Evolutionary conservation across 2,888 invertebrate genomes (phyloP).

Genomic region (Dilophus febrilis): DNA sequence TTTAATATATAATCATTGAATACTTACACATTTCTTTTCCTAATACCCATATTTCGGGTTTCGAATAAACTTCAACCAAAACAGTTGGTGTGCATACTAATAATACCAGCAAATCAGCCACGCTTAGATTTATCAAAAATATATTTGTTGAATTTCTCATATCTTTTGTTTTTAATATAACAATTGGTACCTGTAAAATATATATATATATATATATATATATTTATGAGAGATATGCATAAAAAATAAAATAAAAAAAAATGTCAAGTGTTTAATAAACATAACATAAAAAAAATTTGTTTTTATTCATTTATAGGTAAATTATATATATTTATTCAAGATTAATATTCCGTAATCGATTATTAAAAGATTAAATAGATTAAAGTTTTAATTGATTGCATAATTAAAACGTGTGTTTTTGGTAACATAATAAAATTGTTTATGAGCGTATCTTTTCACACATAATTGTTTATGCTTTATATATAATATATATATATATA

Average conservation of each 20-base stretch:
- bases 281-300: neutral
- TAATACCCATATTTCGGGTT: conserved; percentile 82
- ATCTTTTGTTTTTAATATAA: conserved; percentile 80
- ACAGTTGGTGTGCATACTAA: conserved; percentile 86
- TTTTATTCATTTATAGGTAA: neutral
- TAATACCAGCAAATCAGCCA: conserved; percentile 81
- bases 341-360: too few species aligned
- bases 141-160: conserved; percentile 92
- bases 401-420: too few species aligned
- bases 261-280: neutral
- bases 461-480: too few species aligned
- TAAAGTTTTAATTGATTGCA: too few species aligned
- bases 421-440: neutral
- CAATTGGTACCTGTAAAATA: conserved; percentile 48
- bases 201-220: neutral
- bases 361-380: too few species aligned
- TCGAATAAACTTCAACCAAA: conserved; percentile 81
- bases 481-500: too few species aligned
- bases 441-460: too few species aligned
- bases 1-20: neutral
- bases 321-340: too few species aligned
- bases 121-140: conserved; percentile 82
- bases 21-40: conserved; percentile 84
- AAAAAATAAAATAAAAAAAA: neutral
- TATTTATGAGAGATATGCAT: neutral